Base-by-base conservation (phyloP, 2,797 vertebrate species). In the Carcharodon carcharias region DNA sequence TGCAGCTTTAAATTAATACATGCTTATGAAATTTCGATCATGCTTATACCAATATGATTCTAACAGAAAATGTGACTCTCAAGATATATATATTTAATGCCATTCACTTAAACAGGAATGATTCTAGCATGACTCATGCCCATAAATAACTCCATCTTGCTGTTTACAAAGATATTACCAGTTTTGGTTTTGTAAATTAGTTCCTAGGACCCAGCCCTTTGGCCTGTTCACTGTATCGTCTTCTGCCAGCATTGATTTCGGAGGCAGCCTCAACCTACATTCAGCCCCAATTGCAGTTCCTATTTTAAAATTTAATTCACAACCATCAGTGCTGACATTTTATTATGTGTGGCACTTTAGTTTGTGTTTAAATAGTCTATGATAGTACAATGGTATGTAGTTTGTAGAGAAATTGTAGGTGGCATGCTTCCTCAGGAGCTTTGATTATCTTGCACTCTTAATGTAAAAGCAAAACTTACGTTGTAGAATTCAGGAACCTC, bases 291-390 rank as follows among this genome's bases (percentile, higher is more conserved):
- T 31, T 88, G 26, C 31, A 92, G 31, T 89, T 89, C 54, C 50
- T 89, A 89, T 89, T 89, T 85, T 89, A 89, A 88, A 88, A 89
- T 58, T 58, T 89, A 89, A 89, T 58, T 89, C 87, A 56, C 12
- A 14, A 35, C 50, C 0, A 2, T 9, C 87, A 89, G 23, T 16
- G 54, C 87, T 89, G 87, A 23, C 2, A 58, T 56, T 89, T 56
- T 89, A 77, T 85, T 85, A 56, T 89, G 87, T 28, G 23, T 50
- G 26, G 82, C 21, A 23, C 82, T 85, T 85, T 50, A 85, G 54
- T 23, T 89, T 54, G 54, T 89, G 50, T 58, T 89, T 35, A 89
- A 31, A 54, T n/a, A 28, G 31, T 63, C 88, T 35, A 80, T n/a
- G 40, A 80, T n/a, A 91, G 35, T 91, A 45, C 45, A 50, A 85